These are phyloP conservation scores for Eulemur albifrons DNA, from an alignment of 2,797 vertebrate genomes.

Conservation along the genomic window DNA sequence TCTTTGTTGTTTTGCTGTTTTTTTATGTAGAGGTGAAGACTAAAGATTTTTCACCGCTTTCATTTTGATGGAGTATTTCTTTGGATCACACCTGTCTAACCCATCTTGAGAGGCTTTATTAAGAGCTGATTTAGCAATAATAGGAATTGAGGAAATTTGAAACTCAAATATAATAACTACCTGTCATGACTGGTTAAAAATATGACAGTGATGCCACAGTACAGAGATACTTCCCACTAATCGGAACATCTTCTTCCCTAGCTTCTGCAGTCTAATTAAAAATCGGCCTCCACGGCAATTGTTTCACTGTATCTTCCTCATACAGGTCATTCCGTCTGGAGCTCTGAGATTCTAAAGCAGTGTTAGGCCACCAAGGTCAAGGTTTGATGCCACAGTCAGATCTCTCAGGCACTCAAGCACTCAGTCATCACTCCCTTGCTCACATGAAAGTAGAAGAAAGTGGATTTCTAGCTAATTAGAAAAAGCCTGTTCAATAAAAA, in stretches of 20 bases:
- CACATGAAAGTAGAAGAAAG: neutral
- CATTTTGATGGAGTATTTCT: slow-evolving; percentile 38
- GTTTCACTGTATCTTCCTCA: neutral
- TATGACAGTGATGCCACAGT: slow-evolving; percentile 56
- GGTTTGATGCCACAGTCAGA: neutral
- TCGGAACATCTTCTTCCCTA: slow-evolving; percentile 23
- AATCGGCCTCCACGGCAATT: neutral
- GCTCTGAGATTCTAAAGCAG: neutral
- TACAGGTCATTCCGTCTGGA: neutral
- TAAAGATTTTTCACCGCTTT: neutral
- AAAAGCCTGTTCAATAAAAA: neutral
- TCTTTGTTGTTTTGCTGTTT: slow-evolving; percentile 6
- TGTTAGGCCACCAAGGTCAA: neutral
- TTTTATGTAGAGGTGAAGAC: neutral
- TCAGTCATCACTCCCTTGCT: neutral
- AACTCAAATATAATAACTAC: slow-evolving; percentile 70
- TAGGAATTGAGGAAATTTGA: slow-evolving; percentile 67
- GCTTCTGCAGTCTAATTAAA: slow-evolving; percentile 42
- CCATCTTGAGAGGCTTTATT: slow-evolving; percentile 40
- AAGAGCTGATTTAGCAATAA: slow-evolving; percentile 59
- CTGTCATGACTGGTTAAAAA: slow-evolving; percentile 63
- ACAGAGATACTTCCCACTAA: neutral
- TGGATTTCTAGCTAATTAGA: neutral
- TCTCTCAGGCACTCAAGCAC: neutral
- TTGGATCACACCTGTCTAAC: slow-evolving; percentile 57